Evolutionary conservation across 2,888 invertebrate genomes (phyloP).

Genomic region (Eudiplozoon nipponicum): DNA sequence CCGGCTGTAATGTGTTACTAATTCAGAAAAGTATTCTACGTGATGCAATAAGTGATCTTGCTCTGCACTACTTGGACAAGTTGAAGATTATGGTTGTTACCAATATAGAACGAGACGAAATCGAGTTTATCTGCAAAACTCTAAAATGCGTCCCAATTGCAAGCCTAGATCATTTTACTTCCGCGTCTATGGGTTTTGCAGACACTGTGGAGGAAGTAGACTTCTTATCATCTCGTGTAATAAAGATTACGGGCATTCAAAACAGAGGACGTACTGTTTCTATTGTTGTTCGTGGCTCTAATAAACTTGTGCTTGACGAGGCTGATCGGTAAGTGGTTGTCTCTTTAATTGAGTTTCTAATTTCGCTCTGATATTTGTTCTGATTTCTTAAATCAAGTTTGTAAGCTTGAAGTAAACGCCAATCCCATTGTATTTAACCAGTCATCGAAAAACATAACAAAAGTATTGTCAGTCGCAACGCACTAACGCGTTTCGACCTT

Average conservation of each 20-base stretch:
- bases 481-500: too few relatives aligned
- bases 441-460: too few relatives aligned
- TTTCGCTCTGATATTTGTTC: too few relatives aligned
- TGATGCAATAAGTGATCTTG: constrained; percentile 78
- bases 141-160: constrained; percentile 13
- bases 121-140: constrained; percentile 68
- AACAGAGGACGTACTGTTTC: constrained; percentile 61
- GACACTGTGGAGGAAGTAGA: constrained; percentile 71
- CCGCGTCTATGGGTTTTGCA: constrained; percentile 40
- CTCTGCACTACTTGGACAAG: constrained; percentile 83
- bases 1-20: constrained; percentile 78
- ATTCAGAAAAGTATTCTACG: constrained; percentile 52
- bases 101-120: constrained; percentile 84
- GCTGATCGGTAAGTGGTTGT: too few relatives aligned
- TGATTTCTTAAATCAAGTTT: too few relatives aligned
- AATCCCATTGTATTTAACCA: too few relatives aligned
- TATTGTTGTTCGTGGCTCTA: constrained; percentile 55
- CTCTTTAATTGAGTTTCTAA: too few relatives aligned
- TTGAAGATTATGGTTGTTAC: constrained; percentile 91
- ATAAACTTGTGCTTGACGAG: constrained; percentile 54
- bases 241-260: constrained; percentile 47
- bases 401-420: too few relatives aligned
- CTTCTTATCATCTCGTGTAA: constrained; percentile 34
- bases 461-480: too few relatives aligned
- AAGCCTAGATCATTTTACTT: constrained; percentile 10